phyloP scores from a whole-genome alignment of 2,113 vertebrate species.

The Syngnathoides biaculeatus region DNA sequence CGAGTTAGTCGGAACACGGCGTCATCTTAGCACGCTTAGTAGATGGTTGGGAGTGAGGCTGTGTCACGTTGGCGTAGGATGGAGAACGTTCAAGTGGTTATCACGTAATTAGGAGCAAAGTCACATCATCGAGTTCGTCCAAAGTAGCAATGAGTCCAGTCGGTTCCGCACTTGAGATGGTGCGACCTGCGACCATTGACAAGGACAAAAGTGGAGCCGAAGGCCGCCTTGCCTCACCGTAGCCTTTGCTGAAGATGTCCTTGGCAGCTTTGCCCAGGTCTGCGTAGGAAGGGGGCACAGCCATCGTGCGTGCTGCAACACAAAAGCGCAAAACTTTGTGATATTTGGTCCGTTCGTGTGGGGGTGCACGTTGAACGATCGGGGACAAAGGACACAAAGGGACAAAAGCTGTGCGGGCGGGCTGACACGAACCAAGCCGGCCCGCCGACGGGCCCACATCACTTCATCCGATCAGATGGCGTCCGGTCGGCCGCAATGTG shows the following conservation, averaged over 20 bases:
- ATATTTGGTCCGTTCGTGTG: neutral
- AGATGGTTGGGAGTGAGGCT: no score
- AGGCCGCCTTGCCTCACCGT: conserved; percentile 73
- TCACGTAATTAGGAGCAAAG: no score
- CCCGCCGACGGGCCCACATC: neutral
- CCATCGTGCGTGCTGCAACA: conserved; percentile 79
- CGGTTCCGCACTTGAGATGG: no score
- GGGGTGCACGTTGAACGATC: neutral
- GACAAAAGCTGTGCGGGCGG: conserved; percentile 10
- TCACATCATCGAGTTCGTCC: no score
- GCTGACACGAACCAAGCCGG: neutral
- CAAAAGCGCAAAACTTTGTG: neutral
- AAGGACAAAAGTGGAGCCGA: neutral
- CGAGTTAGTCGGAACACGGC: no score
- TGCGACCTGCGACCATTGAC: neutral
- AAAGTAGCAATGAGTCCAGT: no score
- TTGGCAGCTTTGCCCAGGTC: conserved; percentile 91
- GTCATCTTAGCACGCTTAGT: no score
- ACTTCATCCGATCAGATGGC: neutral
- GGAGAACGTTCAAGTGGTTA: no score
- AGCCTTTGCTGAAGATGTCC: conserved; percentile 93
- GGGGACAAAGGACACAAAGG: conserved; percentile 59
- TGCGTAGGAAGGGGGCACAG: conserved; percentile 84
- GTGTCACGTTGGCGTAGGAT: no score
- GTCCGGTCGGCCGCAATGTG: neutral